A percentile compares a stretch with the other conserved stretches of the same genome.
Evolutionary conservation across 2,797 vertebrate genomes (phyloP).

Genomic region (Sus cebifrons): DNA sequence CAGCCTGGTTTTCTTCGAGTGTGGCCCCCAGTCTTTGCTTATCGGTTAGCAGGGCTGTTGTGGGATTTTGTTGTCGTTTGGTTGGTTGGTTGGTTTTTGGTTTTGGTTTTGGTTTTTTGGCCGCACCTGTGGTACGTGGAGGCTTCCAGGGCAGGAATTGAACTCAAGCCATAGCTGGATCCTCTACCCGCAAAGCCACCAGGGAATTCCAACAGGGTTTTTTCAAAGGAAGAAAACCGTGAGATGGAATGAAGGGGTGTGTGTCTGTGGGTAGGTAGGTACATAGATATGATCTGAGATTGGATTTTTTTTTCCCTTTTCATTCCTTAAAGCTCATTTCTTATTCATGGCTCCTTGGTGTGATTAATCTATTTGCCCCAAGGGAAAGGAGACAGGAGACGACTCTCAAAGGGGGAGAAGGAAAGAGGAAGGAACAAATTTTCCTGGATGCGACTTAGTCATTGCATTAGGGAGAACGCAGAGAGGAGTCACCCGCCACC

Average conservation of each 20-base stretch:
- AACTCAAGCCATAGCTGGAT: no score
- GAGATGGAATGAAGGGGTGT: conserved; percentile 71
- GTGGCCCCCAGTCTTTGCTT: conserved; percentile 83
- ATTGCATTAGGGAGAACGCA: not conserved
- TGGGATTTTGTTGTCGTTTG: no score
- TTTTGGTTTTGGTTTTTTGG: no score
- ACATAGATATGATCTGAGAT: conserved; percentile 72
- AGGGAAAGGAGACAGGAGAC: conserved; percentile 72
- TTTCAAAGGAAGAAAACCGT: conserved; percentile 76
- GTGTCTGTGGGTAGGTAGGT: not conserved
- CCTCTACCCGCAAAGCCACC: no score
- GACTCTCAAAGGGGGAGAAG: not conserved
- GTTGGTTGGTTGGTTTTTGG: no score
- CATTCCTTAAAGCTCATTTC: conserved; percentile 63
- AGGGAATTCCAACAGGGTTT: not conserved
- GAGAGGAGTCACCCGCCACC: not conserved
- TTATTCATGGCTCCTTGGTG: conserved; percentile 76
- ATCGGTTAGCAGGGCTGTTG: conserved; percentile 78
- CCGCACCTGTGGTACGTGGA: no score
- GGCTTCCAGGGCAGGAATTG: no score
- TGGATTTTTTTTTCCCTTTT: not conserved
- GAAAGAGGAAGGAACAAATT: not conserved
- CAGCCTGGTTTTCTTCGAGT: conserved; percentile 83
- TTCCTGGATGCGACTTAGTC: not conserved
- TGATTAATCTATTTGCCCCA: conserved; percentile 87